These are phyloP conservation scores for Micrasema minimum DNA, from an alignment of 1,140 invertebrate species.

Conservation along the genomic window DNA sequence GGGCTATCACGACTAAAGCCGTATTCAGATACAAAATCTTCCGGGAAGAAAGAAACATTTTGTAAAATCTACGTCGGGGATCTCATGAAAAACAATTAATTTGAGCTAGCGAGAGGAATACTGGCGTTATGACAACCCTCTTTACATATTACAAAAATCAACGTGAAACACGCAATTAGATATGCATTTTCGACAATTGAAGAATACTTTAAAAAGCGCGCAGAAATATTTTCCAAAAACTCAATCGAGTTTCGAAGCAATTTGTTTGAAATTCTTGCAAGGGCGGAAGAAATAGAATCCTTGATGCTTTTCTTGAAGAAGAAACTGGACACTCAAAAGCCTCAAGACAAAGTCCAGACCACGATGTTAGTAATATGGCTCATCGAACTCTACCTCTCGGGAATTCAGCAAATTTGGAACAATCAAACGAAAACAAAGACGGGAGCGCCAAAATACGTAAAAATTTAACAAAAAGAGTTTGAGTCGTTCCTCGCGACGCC, in stretches of 20 bases:
- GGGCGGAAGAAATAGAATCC: slow-evolving; percentile 82
- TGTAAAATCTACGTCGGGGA: slow-evolving; percentile 90
- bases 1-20: slow-evolving; percentile 84
- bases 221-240: slow-evolving; percentile 89
- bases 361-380: slow-evolving; percentile 95
- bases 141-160: slow-evolving; percentile 84
- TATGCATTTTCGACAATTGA: slow-evolving; percentile 82
- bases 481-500: slow-evolving; percentile 75
- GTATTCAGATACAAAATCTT: slow-evolving; percentile 89
- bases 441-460: slow-evolving; percentile 70
- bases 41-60: slow-evolving; percentile 88
- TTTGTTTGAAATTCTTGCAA: slow-evolving; percentile 92
- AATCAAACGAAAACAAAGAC: slow-evolving; percentile 63
- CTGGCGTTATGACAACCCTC: slow-evolving; percentile 81
- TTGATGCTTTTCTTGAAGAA: slow-evolving; percentile 87
- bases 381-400: slow-evolving; percentile 89
- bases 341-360: slow-evolving; percentile 82
- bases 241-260: slow-evolving; percentile 92
- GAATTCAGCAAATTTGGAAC: slow-evolving; percentile 77
- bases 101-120: slow-evolving; percentile 87
- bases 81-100: slow-evolving; percentile 88
- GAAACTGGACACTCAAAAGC: slow-evolving; percentile 68
- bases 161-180: slow-evolving; percentile 92
- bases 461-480: slow-evolving; percentile 86
- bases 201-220: slow-evolving; percentile 86